Conservation (phyloP, 2,888 invertebrate species). For the Junonia oenone region DNA sequence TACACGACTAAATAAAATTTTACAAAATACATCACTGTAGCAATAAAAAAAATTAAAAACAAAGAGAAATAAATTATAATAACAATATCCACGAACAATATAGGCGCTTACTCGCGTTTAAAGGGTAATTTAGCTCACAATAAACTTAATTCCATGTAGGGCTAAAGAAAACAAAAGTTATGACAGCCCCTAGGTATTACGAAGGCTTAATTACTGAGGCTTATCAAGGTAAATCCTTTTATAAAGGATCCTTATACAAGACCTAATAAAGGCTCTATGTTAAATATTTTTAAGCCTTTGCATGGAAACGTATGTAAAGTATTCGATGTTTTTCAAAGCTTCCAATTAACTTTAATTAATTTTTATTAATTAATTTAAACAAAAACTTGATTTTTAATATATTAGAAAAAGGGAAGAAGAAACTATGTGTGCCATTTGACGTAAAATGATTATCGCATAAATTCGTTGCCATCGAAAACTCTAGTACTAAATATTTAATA, state of each 20-base stretch:
- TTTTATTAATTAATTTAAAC: too few species aligned
- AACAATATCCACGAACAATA: neutral
- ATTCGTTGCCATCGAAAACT: too few species aligned
- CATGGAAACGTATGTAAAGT: neutral
- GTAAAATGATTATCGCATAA: too few species aligned
- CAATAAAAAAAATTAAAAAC: neutral
- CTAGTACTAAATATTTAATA: too few species aligned
- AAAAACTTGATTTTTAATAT: too few species aligned
- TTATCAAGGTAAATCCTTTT: conserved; percentile 4
- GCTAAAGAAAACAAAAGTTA: conserved; percentile 17
- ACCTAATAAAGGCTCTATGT: neutral
- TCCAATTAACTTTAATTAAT: too few species aligned
- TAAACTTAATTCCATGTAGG: conserved; percentile 5
- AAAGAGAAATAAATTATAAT: neutral
- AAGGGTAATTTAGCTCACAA: conserved; percentile 6
- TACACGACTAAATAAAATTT: too few species aligned
- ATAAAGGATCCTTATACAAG: neutral
- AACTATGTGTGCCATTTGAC: too few species aligned
- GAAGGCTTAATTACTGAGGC: conserved; percentile 12
- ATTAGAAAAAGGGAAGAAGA: too few species aligned
- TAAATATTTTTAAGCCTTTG: neutral
- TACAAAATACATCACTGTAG: too few species aligned
- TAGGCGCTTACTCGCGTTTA: neutral
- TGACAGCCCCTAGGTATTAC: conserved; percentile 15
- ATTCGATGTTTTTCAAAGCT: too few species aligned